Evolutionary conservation across 2,113 vertebrate genomes (phyloP).

Genomic region (Gasterosteus nipponicus): DNA sequence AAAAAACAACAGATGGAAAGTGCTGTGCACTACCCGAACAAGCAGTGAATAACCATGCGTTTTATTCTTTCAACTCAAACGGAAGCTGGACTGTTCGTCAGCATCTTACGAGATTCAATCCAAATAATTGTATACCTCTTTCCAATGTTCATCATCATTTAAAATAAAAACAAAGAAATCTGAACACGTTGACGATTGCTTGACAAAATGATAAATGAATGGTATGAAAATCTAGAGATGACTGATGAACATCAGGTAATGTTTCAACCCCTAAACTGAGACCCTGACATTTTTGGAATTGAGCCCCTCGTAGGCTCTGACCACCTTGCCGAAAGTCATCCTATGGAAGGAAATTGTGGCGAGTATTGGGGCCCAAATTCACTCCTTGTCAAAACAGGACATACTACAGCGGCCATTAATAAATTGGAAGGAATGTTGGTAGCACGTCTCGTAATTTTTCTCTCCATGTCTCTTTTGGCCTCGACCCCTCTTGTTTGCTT

Average conservation of each 20-base stretch:
- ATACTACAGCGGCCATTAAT: conserved; percentile 68
- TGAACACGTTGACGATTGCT: conserved; percentile 24
- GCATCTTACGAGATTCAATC: neutral
- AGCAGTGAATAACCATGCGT: conserved; percentile 53
- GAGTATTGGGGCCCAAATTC: conserved; percentile 52
- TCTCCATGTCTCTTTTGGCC: conserved; percentile 57
- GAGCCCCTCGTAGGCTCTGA: conserved; percentile 31
- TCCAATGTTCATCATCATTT: conserved; percentile 1
- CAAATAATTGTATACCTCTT: neutral
- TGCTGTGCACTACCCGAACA: conserved; percentile 35
- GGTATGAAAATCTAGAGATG: conserved; percentile 5
- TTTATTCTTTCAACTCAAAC: conserved; percentile 37
- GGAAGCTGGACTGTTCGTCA: conserved; percentile 22
- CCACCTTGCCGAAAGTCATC: conserved; percentile 42
- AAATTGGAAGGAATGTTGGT: conserved; percentile 69
- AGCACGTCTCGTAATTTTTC: conserved; percentile 64
- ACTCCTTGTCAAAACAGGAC: conserved; percentile 73
- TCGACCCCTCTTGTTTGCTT: conserved; percentile 51
- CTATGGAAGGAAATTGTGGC: conserved; percentile 45
- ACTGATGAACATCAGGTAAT: conserved; percentile 47
- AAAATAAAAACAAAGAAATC: neutral
- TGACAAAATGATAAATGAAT: conserved; percentile 1
- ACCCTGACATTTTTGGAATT: conserved; percentile 33
- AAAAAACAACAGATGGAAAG: conserved; percentile 68
- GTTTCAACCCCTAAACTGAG: conserved; percentile 47